Evolutionary conservation across 1,140 invertebrate species (phyloP).

Genomic region (Rhagoletis pomonella): DNA sequence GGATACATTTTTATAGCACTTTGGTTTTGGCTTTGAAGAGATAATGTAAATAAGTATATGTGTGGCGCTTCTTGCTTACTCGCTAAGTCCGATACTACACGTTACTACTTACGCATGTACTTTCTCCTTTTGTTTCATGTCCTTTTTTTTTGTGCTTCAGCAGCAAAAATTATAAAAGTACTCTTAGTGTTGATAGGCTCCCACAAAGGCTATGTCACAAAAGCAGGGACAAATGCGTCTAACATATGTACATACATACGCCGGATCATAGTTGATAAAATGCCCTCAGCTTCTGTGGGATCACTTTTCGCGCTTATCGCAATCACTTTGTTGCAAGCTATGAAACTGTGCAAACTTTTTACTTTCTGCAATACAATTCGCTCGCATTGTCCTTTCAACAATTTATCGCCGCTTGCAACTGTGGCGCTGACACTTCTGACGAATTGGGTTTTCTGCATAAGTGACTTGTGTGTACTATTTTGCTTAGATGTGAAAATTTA

Average conservation of each 20-base stretch:
- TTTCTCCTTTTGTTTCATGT: no score
- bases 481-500: not conserved
- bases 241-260: not conserved
- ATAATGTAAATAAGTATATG: no score
- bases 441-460: conserved; percentile 17
- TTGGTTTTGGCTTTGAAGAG: no score
- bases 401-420: conserved; percentile 22
- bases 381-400: not conserved
- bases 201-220: no score
- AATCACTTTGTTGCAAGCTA: not conserved
- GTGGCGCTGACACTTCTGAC: conserved; percentile 47
- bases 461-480: not conserved
- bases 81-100: no score
- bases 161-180: no score
- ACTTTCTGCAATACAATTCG: not conserved
- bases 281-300: conserved; percentile 10
- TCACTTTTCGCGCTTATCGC: conserved; percentile 19
- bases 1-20: not conserved
- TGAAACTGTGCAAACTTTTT: conserved; percentile 6
- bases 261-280: not conserved
- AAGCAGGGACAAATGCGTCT: not conserved
- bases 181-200: no score
- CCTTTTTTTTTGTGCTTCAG: no score
- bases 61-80: no score
- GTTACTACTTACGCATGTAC: no score